Evolutionary conservation across 35 echinoderm and acorn worm genomes (phyloP).

Genomic region (Chiridota heheva): DNA sequence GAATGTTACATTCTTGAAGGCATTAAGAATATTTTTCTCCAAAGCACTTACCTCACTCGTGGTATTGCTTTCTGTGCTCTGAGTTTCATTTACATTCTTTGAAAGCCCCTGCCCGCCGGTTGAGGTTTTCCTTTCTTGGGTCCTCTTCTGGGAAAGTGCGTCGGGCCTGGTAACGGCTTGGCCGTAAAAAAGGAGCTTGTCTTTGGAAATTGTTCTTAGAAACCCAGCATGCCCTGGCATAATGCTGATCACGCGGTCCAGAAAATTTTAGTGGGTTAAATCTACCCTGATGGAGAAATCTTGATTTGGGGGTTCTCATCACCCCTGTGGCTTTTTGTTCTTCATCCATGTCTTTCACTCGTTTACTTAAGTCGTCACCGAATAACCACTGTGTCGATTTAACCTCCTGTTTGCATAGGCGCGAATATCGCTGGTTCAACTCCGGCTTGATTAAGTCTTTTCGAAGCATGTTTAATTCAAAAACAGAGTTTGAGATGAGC

Average conservation of each 20-base stretch:
- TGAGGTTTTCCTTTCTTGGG: not conserved
- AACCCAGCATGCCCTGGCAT: too few species aligned
- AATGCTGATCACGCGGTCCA: too few species aligned
- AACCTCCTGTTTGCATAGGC: not conserved
- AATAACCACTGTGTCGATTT: not conserved
- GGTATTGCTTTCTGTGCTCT: too few species aligned
- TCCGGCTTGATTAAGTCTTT: conserved; percentile 6
- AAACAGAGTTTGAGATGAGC: not conserved
- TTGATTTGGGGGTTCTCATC: too few species aligned
- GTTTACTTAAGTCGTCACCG: not conserved
- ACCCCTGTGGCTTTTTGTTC: not conserved
- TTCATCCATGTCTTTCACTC: conserved; percentile 1
- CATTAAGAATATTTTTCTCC: not conserved
- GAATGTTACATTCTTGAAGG: not conserved
- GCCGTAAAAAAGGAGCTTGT: too few species aligned
- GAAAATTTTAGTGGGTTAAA: too few species aligned
- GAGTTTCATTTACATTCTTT: too few species aligned
- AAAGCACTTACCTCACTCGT: conserved; percentile 21
- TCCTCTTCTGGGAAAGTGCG: too few species aligned
- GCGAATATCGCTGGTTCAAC: not conserved
- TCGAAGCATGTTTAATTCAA: not conserved
- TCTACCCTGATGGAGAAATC: too few species aligned
- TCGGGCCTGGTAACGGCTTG: too few species aligned
- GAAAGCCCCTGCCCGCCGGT: too few species aligned
- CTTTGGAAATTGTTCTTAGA: too few species aligned